These are phyloP conservation scores for Puntigrus tetrazona DNA, from an alignment of 2,113 vertebrate species.

Conservation along the genomic window DNA sequence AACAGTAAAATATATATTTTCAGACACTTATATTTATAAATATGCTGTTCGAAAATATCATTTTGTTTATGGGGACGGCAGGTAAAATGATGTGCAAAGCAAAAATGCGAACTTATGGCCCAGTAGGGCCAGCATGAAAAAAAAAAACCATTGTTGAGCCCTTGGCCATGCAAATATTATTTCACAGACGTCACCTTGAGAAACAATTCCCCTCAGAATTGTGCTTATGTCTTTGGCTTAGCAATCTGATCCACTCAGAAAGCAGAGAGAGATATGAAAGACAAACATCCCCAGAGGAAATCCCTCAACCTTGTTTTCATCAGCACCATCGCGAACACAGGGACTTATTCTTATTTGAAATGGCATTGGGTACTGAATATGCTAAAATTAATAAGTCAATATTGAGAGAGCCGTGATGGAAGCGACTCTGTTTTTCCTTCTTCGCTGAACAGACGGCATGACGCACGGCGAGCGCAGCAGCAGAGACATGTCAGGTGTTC, in stretches of 20 bases:
- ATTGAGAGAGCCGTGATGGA: conserved; percentile 21
- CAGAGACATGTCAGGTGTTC: conserved; percentile 9
- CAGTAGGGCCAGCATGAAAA: neutral
- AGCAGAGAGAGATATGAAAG: conserved; percentile 21
- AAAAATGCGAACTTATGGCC: neutral
- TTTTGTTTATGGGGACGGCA: neutral
- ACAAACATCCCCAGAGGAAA: conserved; percentile 37
- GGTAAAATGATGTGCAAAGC: neutral
- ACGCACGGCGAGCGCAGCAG: neutral
- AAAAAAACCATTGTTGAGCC: neutral
- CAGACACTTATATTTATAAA: neutral
- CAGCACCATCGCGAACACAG: conserved; percentile 18
- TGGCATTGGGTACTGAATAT: conserved; percentile 6
- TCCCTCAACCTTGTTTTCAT: conserved; percentile 30
- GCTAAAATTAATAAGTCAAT: conserved; percentile 33
- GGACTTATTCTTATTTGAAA: conserved; percentile 39
- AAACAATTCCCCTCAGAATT: conserved; percentile 7
- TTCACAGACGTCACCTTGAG: conserved; percentile 4
- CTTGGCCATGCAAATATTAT: conserved; percentile 11
- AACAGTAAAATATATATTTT: neutral
- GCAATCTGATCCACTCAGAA: conserved; percentile 25
- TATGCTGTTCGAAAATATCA: neutral
- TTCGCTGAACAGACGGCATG: neutral
- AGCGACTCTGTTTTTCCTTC: conserved; percentile 22
- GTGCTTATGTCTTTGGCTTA: conserved; percentile 20